Evolutionary conservation across 2,113 vertebrate species (phyloP), one percentile per base, ranked within the genome.

Genomic region (Gallinago media): DNA sequence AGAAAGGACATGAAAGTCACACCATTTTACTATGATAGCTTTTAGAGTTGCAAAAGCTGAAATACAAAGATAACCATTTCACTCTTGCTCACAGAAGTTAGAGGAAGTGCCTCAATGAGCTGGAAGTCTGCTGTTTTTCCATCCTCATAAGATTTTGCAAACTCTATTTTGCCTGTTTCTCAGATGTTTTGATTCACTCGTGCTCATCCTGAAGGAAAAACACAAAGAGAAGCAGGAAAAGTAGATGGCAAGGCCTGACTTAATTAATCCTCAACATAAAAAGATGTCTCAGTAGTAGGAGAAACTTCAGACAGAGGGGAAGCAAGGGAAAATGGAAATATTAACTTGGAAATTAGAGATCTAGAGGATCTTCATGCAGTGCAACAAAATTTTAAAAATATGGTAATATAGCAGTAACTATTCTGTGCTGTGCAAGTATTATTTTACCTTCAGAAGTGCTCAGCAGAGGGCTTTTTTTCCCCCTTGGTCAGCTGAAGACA

Each of bases 401-500:
- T 8, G 72, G 31, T 85, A 65, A 62, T 74, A 15, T 23, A 63
- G 49, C 50, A 68, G 10, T 56, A 78, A 78, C 25, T 67, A 20
- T 74, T 71, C 78, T 36, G 23, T 84, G 36, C 47, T 77, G 31
- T 3, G 0, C 47, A 76, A 73, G 22, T 79, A 52, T 38, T 89
- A 58, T 70, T 94, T 92, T 95, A 76, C 55, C 40, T 77, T 85
- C 47, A 50, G 67, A 95, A 95, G 32, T 80, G 74, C 63, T 95
- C 92, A 95, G 81, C 56, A 73, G 82, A 91, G 87, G 61, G 22
- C 14, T 88, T 50, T 82, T 94, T 58, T 67, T 52, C 71, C 76
- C 77, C 77, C 56, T 86, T 76, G 77, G 92, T 96, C 96, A 97
- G 85, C 91, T 96, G 88, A 97, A 95, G 94, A 93, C 62, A 55